A percentile compares a stretch with the other conserved stretches of the same genome.
Conservation (phyloP, 2,797 vertebrate genomes). For the Macrochelys suwanniensis region DNA sequence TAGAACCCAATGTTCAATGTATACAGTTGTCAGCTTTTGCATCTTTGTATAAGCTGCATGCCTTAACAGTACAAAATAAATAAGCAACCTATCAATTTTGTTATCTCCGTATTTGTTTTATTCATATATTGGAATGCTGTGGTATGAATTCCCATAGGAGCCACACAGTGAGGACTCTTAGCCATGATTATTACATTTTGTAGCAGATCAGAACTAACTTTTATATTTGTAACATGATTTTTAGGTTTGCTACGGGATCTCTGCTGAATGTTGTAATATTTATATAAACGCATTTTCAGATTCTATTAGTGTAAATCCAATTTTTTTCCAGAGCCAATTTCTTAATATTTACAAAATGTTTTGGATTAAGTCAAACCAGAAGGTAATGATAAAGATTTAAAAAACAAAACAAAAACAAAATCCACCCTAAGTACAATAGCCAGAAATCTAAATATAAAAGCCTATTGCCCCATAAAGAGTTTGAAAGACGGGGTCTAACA, state of each 20-base stretch:
- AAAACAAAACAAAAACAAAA: slow-evolving; percentile 50
- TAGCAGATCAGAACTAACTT: slow-evolving; percentile 14
- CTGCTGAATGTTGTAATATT: background rate
- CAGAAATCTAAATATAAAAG: slow-evolving; percentile 74
- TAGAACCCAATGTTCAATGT: slow-evolving; percentile 58
- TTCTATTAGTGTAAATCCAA: background rate
- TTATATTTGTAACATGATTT: slow-evolving; percentile 47
- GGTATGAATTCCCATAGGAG: slow-evolving; percentile 58
- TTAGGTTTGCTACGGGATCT: slow-evolving; percentile 54
- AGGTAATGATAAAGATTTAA: slow-evolving; percentile 64
- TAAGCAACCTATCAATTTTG: slow-evolving; percentile 54
- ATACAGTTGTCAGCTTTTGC: slow-evolving; percentile 61
- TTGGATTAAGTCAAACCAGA: slow-evolving; percentile 65
- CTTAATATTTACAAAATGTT: slow-evolving; percentile 71
- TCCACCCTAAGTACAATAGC: slow-evolving; percentile 61
- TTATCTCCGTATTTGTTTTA: slow-evolving; percentile 45
- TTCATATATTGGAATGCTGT: slow-evolving; percentile 68
- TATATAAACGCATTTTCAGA: slow-evolving; percentile 46
- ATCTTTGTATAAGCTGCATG: slow-evolving; percentile 63
- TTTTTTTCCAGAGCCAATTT: slow-evolving; percentile 32
- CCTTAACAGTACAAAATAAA: slow-evolving; percentile 77
- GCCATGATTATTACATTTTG: slow-evolving; percentile 36
- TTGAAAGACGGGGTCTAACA: slow-evolving; percentile 54
- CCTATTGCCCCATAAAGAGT: slow-evolving; percentile 63
- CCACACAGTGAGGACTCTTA: slow-evolving; percentile 18